A percentile compares a stretch with the other conserved stretches of the same genome.
phyloP scores from a whole-genome alignment of 2,113 vertebrate genomes.

The Thermophis baileyi region DNA sequence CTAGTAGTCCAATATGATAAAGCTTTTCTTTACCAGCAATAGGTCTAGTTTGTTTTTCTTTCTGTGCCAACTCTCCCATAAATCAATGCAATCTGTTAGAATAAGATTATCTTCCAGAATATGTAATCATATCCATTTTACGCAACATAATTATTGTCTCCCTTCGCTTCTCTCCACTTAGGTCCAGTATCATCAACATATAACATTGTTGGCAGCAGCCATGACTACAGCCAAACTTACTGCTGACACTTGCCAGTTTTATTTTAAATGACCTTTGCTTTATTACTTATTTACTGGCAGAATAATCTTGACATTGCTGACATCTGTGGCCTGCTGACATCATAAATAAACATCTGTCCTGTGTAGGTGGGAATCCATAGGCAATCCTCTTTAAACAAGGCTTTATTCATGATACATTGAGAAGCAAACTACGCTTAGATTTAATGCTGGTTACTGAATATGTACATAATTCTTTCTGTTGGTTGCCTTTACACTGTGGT shows the following conservation, averaged over 20 bases:
- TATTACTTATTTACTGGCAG: not conserved
- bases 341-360: not conserved
- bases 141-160: conserved; percentile 17
- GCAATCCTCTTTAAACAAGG: not conserved
- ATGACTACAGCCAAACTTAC: not conserved
- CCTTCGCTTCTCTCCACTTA: conserved; percentile 5
- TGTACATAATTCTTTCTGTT: not conserved
- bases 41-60: conserved; percentile 20
- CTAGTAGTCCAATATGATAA: conserved; percentile 34
- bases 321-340: not conserved
- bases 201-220: not conserved
- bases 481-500: not conserved
- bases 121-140: conserved; percentile 23
- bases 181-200: not conserved
- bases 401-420: not conserved
- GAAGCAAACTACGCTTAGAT: not conserved
- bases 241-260: not conserved
- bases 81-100: conserved; percentile 10
- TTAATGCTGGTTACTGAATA: not conserved
- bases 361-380: not conserved
- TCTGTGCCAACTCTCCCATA: conserved; percentile 14
- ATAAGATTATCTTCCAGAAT: not conserved
- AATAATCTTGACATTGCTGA: not conserved
- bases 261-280: not conserved
- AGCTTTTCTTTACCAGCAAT: conserved; percentile 31